phyloP scores from a whole-genome alignment of 37 sponge, comb jelly and placozoan species.

The Chondrilla cf. caribensis region DNA sequence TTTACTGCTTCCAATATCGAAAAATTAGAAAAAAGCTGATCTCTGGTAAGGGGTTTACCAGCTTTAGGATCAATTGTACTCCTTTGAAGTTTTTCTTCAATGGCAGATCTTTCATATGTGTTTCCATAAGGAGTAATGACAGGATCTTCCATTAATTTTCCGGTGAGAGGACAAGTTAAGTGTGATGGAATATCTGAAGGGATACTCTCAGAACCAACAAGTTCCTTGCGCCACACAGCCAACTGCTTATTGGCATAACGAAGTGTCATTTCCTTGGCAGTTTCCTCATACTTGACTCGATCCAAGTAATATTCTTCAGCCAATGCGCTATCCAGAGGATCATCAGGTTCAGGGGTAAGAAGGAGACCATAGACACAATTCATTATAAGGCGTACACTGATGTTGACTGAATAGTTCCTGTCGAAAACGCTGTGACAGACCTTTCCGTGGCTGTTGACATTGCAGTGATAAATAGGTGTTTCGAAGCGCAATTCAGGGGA shows the following conservation, averaged over 20 bases:
- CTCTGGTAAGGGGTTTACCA: conserved; percentile 30
- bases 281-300: conserved; percentile 2
- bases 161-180: conserved; percentile 14
- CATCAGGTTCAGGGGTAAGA: conserved; percentile 38
- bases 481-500: conserved; percentile 38
- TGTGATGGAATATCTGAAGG: neutral
- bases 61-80: neutral
- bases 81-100: conserved; percentile 2
- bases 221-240: conserved; percentile 29
- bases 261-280: conserved; percentile 2
- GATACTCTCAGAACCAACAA: neutral
- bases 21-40: neutral
- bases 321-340: conserved; percentile 39
- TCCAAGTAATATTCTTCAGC: conserved; percentile 38
- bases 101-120: conserved; percentile 28
- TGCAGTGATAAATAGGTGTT: conserved; percentile 47
- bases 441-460: conserved; percentile 31
- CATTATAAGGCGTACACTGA: conserved; percentile 15
- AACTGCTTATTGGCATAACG: conserved; percentile 21
- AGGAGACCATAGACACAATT: conserved; percentile 34
- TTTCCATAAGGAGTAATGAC: conserved; percentile 32
- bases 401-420: conserved; percentile 6
- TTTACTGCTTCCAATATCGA: neutral
- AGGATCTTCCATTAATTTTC: conserved; percentile 30
- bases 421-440: conserved; percentile 33